Evolutionary conservation across 2,797 vertebrate species (phyloP).

Genomic region (Cossypha caffra): DNA sequence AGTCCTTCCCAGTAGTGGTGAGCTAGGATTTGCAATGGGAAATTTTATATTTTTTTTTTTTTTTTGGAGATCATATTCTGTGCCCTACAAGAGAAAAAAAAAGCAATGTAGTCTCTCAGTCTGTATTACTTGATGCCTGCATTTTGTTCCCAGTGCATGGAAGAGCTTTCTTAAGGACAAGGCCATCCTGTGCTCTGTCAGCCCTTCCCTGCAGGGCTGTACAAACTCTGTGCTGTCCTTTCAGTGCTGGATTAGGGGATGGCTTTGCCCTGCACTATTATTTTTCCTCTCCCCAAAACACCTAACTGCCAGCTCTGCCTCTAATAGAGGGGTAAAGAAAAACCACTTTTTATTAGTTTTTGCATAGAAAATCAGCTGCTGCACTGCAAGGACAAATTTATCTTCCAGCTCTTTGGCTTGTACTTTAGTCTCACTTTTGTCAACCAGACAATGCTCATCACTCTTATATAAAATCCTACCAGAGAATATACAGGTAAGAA

Average conservation of each 20-base stretch:
- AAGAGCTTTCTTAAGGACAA: background rate
- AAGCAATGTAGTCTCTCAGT: background rate
- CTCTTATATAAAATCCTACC: background rate
- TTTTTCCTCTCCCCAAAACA: background rate
- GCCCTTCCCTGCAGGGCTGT: background rate
- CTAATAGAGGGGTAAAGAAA: background rate
- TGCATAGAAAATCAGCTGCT: background rate
- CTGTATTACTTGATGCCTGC: fast-evolving
- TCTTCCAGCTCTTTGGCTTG: background rate
- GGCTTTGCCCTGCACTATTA: background rate
- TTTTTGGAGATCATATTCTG: fast-evolving
- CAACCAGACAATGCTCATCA: conserved; percentile 32
- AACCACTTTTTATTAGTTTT: background rate
- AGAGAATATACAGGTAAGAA: background rate
- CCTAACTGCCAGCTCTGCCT: background rate
- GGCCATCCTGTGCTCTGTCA: background rate
- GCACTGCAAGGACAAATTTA: background rate
- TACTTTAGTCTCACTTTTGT: conserved; percentile 23
- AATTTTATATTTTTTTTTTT: too few species aligned
- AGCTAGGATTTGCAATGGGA: too few species aligned
- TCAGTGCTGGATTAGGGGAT: background rate
- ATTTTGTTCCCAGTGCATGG: background rate
- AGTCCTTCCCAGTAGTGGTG: too few species aligned
- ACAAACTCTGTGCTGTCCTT: background rate
- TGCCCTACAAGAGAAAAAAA: background rate